Percentiles rank a stretch among this genome's conserved stretches.
Evolutionary conservation across 2,113 vertebrate species (phyloP).

Genomic region (Catharus minimus): DNA sequence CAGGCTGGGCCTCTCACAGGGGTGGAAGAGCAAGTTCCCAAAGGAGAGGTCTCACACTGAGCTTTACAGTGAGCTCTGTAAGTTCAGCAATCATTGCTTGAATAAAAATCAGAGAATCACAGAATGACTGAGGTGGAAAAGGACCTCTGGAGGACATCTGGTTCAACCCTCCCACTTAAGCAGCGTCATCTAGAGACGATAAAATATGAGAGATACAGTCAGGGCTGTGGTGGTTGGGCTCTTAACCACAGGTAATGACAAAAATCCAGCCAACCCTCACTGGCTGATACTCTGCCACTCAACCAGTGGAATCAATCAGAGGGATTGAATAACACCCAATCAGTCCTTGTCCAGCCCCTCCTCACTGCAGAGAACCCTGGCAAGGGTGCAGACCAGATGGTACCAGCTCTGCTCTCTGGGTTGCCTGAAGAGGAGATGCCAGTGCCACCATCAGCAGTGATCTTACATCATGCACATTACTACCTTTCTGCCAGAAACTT

Average conservation of each 20-base stretch:
- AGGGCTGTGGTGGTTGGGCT: neutral
- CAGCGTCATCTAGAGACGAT: neutral
- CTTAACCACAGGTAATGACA: neutral
- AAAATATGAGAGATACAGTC: neutral
- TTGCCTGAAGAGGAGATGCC: neutral
- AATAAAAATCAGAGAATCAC: neutral
- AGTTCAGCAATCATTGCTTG: neutral
- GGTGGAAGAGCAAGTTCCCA: neutral
- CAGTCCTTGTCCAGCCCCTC: neutral
- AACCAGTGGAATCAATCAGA: neutral
- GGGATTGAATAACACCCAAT: neutral
- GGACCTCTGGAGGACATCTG: neutral
- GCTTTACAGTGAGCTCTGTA: neutral
- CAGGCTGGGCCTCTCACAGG: neutral
- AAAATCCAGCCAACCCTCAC: neutral
- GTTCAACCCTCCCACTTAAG: neutral
- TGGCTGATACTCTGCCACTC: neutral
- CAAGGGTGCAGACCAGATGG: neutral
- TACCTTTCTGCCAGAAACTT: neutral
- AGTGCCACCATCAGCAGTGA: neutral
- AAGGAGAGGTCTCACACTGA: neutral
- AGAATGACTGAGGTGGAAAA: neutral
- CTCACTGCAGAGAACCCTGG: neutral
- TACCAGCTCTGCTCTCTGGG: neutral
- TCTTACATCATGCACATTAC: neutral